Evolutionary conservation across 2,113 vertebrate genomes (phyloP).

Genomic region (Brachyistius frenatus): DNA sequence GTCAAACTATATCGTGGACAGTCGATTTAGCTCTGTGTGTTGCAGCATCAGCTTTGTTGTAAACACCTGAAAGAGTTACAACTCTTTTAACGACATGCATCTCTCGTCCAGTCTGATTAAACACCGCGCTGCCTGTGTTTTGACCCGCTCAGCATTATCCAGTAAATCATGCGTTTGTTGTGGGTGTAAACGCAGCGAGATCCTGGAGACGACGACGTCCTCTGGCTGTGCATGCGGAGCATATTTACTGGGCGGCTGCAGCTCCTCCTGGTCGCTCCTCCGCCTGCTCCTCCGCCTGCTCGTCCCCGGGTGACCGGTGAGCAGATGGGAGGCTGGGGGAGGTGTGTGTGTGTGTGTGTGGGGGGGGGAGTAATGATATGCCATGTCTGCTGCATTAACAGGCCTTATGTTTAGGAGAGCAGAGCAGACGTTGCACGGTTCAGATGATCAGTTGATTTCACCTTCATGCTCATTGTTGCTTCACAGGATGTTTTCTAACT

Average conservation of each 20-base stretch:
- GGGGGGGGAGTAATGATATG: slow-evolving; percentile 47
- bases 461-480: slow-evolving; percentile 17
- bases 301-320: slow-evolving; percentile 43
- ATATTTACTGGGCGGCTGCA: slow-evolving; percentile 26
- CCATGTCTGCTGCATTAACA: slow-evolving; percentile 58
- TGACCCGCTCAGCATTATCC: too few relatives aligned
- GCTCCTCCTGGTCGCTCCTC: slow-evolving; percentile 22
- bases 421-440: slow-evolving; percentile 52
- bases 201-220: not conserved
- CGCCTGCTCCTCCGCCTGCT: slow-evolving; percentile 10
- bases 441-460: not conserved
- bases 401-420: slow-evolving; percentile 58
- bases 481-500: slow-evolving; percentile 3
- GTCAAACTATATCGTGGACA: too few relatives aligned
- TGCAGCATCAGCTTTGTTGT: too few relatives aligned
- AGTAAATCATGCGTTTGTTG: too few relatives aligned
- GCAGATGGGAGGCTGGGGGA: slow-evolving; percentile 69
- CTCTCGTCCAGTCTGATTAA: too few relatives aligned
- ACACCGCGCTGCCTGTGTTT: too few relatives aligned
- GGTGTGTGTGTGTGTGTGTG: slow-evolving; percentile 5
- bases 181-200: slow-evolving; percentile 8
- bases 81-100: too few relatives aligned
- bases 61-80: too few relatives aligned
- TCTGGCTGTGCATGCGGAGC: not conserved
- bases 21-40: too few relatives aligned